Evolutionary conservation across 2,797 vertebrate genomes (phyloP).

Genomic region (Gambelia wislizenii): DNA sequence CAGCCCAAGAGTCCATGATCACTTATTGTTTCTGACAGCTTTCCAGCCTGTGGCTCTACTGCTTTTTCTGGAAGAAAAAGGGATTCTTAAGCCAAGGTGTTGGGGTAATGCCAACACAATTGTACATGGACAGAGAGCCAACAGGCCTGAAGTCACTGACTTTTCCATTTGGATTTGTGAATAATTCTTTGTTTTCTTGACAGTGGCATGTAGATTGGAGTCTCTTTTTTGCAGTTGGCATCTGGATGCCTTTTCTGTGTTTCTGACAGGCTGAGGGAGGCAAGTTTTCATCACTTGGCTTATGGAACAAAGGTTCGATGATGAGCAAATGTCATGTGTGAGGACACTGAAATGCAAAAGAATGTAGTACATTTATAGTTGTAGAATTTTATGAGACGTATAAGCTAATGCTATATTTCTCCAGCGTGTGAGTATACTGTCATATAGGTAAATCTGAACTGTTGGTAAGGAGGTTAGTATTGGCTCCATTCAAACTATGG

Average conservation of each 20-base stretch:
- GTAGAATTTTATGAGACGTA: neutral
- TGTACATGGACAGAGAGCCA: no score
- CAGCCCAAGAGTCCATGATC: no score
- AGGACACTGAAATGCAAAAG: neutral
- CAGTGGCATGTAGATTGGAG: no score
- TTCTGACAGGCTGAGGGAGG: neutral
- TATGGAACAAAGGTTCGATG: neutral
- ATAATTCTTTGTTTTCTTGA: neutral
- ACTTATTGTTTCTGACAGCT: no score
- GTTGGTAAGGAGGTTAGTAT: no score
- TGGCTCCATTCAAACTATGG: neutral
- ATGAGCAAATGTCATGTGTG: neutral
- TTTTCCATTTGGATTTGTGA: neutral
- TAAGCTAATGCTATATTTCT: neutral
- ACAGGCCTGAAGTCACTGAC: neutral
- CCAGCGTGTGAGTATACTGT: neutral
- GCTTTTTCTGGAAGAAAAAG: no score
- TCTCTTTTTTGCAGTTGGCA: neutral
- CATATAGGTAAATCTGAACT: neutral
- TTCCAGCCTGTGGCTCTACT: no score
- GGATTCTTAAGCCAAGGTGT: no score
- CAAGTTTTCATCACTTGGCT: no score
- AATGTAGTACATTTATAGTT: neutral
- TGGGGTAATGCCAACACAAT: no score
- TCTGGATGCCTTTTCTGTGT: neutral